phyloP scores from a whole-genome alignment of 1,140 invertebrate species.

The Temnothorax nylanderi region DNA sequence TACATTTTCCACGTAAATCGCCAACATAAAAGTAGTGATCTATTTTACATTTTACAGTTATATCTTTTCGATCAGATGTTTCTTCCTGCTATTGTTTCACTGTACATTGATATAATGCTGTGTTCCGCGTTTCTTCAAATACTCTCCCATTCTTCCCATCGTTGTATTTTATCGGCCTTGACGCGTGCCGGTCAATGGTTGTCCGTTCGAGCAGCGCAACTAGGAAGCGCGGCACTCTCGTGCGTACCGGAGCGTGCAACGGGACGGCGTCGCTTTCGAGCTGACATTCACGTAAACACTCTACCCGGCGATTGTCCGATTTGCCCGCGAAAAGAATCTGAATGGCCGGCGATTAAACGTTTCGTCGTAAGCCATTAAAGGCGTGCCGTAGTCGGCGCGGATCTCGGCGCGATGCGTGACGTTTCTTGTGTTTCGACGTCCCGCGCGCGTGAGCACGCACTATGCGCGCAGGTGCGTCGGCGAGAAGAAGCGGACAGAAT shows the following conservation, averaged over 20 bases:
- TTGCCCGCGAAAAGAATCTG: slow-evolving; percentile 53
- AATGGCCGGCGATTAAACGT: slow-evolving; percentile 66
- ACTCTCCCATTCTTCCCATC: background rate
- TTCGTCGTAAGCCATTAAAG: slow-evolving; percentile 63
- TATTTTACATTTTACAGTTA: background rate
- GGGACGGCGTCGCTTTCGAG: background rate
- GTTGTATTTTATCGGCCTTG: background rate
- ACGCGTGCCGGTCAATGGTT: slow-evolving; percentile 46
- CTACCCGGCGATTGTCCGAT: slow-evolving; percentile 50
- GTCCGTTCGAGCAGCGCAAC: slow-evolving; percentile 16
- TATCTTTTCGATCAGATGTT: background rate
- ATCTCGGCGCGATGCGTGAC: slow-evolving; percentile 7
- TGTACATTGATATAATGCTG: background rate
- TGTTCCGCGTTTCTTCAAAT: background rate
- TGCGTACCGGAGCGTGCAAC: slow-evolving; percentile 10
- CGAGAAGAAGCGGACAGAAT: slow-evolving; percentile 21
- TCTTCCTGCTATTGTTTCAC: background rate
- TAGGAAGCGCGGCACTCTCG: slow-evolving; percentile 52
- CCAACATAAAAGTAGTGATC: background rate
- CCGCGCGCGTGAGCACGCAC: slow-evolving; percentile 2
- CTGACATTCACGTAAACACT: slow-evolving; percentile 60
- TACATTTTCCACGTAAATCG: too few species aligned
- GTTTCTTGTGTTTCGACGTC: slow-evolving; percentile 24
- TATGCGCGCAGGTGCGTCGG: slow-evolving; percentile 25
- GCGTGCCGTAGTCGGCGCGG: slow-evolving; percentile 5